These are phyloP conservation scores for Agriopis aurantiaria DNA, from an alignment of 2,888 invertebrate genomes.

Conservation along the genomic window DNA sequence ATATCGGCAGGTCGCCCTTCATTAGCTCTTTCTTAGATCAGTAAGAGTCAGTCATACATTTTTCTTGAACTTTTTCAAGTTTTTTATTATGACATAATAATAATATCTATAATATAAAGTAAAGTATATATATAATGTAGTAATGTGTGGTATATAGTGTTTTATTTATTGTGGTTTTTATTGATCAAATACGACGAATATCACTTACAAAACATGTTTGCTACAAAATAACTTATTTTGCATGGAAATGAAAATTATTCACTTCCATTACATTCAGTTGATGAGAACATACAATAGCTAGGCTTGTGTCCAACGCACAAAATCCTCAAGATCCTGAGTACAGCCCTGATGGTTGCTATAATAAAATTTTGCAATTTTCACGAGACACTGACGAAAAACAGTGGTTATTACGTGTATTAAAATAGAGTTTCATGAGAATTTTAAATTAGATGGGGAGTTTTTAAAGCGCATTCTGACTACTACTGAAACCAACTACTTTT, in stretches of 20 bases:
- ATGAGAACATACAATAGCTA: not conserved
- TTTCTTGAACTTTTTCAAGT: too few species aligned
- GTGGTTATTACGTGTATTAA: constrained; percentile 38
- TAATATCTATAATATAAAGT: too few species aligned
- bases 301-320: too few species aligned
- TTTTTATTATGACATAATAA: too few species aligned
- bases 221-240: not conserved
- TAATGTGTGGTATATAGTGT: too few species aligned
- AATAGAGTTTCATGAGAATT: constrained; percentile 29
- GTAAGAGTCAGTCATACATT: too few species aligned
- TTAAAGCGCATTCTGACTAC: constrained; percentile 1
- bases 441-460: constrained; percentile 22
- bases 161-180: too few species aligned
- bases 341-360: constrained; percentile 32
- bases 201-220: too few species aligned
- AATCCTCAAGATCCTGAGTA: not conserved
- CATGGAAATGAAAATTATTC: not conserved
- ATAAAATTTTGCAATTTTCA: constrained; percentile 45
- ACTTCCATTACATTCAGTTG: not conserved
- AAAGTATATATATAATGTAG: too few species aligned
- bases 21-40: too few species aligned
- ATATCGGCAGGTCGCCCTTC: too few species aligned
- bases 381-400: constrained; percentile 44
- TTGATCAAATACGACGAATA: too few species aligned
- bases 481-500: not conserved